phyloP scores from a whole-genome alignment of 1,140 invertebrate genomes.

The Drosophila athabasca region DNA sequence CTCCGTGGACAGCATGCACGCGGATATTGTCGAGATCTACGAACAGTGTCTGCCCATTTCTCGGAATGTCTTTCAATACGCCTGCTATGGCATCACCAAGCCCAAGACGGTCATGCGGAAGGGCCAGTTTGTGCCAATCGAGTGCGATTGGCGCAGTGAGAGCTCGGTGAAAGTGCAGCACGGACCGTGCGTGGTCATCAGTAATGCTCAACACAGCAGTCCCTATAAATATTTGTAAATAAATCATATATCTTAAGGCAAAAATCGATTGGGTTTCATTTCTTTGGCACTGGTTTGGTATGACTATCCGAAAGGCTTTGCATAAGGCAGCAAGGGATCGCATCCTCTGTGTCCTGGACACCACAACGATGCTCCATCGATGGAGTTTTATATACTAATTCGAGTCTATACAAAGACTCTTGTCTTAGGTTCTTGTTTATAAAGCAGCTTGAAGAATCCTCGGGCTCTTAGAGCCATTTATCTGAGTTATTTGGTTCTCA shows the following conservation, averaged over 20 bases:
- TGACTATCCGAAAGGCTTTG: too few species aligned
- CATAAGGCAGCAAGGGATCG: too few species aligned
- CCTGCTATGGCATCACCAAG: constrained; percentile 66
- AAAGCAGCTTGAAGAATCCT: too few species aligned
- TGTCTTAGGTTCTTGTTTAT: too few species aligned
- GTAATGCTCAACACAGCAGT: constrained; percentile 56
- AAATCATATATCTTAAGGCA: constrained; percentile 39
- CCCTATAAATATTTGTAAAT: constrained; percentile 54
- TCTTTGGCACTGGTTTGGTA: not conserved
- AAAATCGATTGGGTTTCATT: not conserved
- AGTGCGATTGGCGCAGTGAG: constrained; percentile 65
- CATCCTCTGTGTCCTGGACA: too few species aligned
- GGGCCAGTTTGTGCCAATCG: constrained; percentile 65
- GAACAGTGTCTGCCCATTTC: constrained; percentile 68
- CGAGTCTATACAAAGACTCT: too few species aligned
- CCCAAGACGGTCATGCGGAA: constrained; percentile 59
- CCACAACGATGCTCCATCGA: too few species aligned
- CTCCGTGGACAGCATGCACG: constrained; percentile 61
- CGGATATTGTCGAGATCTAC: constrained; percentile 69
- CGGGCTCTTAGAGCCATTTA: too few species aligned
- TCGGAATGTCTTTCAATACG: constrained; percentile 51
- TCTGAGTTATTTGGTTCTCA: too few species aligned
- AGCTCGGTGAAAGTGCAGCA: constrained; percentile 62
- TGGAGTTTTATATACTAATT: too few species aligned
- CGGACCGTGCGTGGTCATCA: constrained; percentile 66